Percentiles rank a stretch among this genome's conserved stretches.
These are phyloP conservation scores for Perca flavescens DNA, from an alignment of 2,113 vertebrate genomes.

Conservation along the genomic window DNA sequence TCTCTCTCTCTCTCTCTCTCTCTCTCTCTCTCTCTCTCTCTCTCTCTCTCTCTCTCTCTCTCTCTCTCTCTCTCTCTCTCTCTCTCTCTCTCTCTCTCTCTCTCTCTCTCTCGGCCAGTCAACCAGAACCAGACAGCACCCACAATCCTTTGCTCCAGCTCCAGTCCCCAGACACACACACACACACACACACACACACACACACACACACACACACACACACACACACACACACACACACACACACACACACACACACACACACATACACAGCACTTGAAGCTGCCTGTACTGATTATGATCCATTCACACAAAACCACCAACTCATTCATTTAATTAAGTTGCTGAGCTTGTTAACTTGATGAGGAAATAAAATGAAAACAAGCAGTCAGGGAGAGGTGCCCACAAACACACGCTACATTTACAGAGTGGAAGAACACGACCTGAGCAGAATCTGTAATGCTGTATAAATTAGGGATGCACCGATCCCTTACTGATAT, in stretches of 20 bases:
- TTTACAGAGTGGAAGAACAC: not conserved
- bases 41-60: constrained; percentile 10
- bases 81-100: constrained; percentile 25
- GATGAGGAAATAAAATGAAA: constrained; percentile 13
- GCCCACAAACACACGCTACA: not conserved
- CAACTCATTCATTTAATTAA: constrained; percentile 38
- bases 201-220: constrained; percentile 17
- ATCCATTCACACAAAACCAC: constrained; percentile 38
- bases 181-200: constrained; percentile 17
- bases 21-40: too few species aligned
- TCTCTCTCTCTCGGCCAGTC: constrained; percentile 52
- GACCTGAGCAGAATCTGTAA: too few species aligned
- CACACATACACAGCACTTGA: constrained; percentile 24
- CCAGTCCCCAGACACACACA: constrained; percentile 36
- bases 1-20: constrained; percentile 31
- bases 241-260: not conserved
- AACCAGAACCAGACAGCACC: constrained; percentile 69
- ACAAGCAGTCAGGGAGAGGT: not conserved
- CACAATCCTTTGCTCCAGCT: constrained; percentile 60
- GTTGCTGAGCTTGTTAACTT: constrained; percentile 10
- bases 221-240: constrained; percentile 26
- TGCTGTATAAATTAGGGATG: too few species aligned
- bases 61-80: not conserved
- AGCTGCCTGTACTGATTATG: constrained; percentile 24
- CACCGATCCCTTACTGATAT: too few species aligned